Percentiles rank a stretch among this genome's conserved stretches.
Evolutionary conservation across 2,113 vertebrate species (phyloP).

Genomic region (Gorsachius goisagi): DNA sequence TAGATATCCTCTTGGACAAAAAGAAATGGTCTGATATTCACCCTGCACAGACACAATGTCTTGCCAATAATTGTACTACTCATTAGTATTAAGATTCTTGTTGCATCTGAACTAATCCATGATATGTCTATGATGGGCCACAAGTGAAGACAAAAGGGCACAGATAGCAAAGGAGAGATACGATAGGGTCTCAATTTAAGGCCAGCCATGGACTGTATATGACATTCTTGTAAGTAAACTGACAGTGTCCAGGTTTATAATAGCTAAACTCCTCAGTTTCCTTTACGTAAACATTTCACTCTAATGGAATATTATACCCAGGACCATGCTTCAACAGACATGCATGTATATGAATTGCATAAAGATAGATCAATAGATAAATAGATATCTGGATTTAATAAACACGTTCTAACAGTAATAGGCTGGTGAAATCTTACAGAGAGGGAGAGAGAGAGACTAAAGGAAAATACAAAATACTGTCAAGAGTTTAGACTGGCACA

Average conservation of each 20-base stretch:
- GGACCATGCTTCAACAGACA: constrained; percentile 30
- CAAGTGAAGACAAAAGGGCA: background rate
- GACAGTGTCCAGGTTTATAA: constrained; percentile 72
- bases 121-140: background rate
- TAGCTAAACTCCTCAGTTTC: constrained; percentile 67
- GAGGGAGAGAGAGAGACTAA: background rate
- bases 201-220: background rate
- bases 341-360: constrained; percentile 31
- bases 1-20: background rate
- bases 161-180: background rate
- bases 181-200: constrained; percentile 11
- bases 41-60: background rate
- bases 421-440: constrained; percentile 51
- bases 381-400: constrained; percentile 70
- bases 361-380: constrained; percentile 65
- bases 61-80: background rate
- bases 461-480: constrained; percentile 27
- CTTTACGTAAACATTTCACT: constrained; percentile 66
- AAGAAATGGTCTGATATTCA: background rate
- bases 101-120: background rate
- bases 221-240: constrained; percentile 63
- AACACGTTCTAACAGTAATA: constrained; percentile 64
- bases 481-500: constrained; percentile 36
- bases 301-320: constrained; percentile 67
- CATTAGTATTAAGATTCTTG: background rate